phyloP scores from a whole-genome alignment of 2,797 vertebrate species.

The Melanotaenia boesemani region DNA sequence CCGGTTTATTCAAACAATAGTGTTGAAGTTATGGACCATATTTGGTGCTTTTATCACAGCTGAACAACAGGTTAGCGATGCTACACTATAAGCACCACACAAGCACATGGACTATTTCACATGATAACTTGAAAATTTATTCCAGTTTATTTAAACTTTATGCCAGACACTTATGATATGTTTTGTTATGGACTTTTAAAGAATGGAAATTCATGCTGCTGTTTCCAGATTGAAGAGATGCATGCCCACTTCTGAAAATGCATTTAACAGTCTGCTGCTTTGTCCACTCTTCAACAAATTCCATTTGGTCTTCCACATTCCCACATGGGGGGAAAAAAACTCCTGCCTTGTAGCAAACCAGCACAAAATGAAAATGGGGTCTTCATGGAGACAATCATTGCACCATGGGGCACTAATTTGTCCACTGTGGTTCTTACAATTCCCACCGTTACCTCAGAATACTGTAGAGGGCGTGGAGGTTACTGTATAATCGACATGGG shows the following conservation, averaged over 20 bases:
- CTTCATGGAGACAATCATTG: constrained; percentile 51
- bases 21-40: too few species aligned
- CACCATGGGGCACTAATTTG: constrained; percentile 28
- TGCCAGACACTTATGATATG: background rate
- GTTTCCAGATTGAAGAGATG: too few species aligned
- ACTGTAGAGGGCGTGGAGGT: background rate
- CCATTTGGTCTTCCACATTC: constrained; percentile 4
- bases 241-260: too few species aligned
- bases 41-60: too few species aligned
- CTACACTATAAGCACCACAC: too few species aligned
- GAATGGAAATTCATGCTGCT: background rate
- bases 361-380: constrained; percentile 11
- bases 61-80: too few species aligned
- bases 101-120: background rate
- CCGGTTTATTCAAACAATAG: too few species aligned
- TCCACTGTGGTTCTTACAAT: constrained; percentile 26
- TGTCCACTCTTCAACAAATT: background rate
- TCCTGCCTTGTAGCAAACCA: background rate
- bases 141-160: background rate
- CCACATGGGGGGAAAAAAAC: constrained; percentile 1
- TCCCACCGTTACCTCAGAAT: constrained; percentile 37
- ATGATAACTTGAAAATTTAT: background rate
- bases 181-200: background rate
- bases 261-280: too few species aligned
- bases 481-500: constrained; percentile 31